Base-by-base conservation (phyloP, 2,888 invertebrate genomes). In the Drepanosiphum platanoidis region DNA sequence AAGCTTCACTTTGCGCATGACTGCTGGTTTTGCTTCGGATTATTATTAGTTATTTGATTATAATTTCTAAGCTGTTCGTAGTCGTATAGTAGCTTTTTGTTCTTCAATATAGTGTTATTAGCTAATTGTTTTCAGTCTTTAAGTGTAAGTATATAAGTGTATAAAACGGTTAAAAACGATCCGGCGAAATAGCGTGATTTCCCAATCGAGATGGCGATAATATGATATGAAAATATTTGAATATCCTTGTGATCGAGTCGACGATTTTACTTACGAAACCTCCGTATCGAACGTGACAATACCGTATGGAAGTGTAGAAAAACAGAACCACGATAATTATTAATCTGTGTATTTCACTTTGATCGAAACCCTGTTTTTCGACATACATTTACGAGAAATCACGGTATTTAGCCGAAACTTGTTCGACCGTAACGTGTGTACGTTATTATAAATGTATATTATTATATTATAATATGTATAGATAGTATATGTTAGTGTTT, bases 31-130 rank as follows among this genome's bases (percentile, higher is more conserved):
- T 36, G 66, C 70, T 66, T 34, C 46, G 52, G 34, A 30, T 79
- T 36, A 58, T 32, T 77, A 78, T 22, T 52, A n/a, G 68, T 66
- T 22, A 32, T 66, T 34, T 39, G 5, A 86, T n/a, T 13, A 58
- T 66, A 22, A 30, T n/a, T 7, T 8, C n/a, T 32, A 70, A 46
- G 52, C 2, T 64, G 78, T 30, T 36, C 18, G 39, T 52, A 52
- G 77, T 84, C 46, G 66, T 46, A n/a, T n/a, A n/a, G n/a, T n/a
- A n/a, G n/a, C n/a, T n/a, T n/a, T 66, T 74, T 66, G 13, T 61
- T 72, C 15, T 22, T 68, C 22, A 5, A 66, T 2, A 9, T 34
- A 27, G n/a, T 83, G 27, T 22, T 36, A 11, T 30, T 83, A 66
- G 36, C 30, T 79, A 8, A 70, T 58, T 32, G 27, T 70, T 71